These are phyloP conservation scores for Mizuhopecten yessoensis DNA, from an alignment of 1,140 invertebrate genomes.

Conservation along the genomic window DNA sequence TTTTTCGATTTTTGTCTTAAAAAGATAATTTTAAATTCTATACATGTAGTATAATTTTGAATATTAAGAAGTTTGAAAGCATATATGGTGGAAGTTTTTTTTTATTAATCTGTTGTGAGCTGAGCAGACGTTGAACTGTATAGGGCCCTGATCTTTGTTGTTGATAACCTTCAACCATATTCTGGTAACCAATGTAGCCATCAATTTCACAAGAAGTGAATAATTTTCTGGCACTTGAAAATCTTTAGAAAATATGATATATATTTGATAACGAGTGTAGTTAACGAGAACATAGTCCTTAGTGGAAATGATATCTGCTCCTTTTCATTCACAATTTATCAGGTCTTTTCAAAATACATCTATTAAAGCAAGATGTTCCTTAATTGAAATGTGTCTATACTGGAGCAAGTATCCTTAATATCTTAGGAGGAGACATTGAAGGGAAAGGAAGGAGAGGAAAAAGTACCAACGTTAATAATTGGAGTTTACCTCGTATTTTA, in stretches of 20 bases:
- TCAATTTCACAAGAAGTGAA: neutral
- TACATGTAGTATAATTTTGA: no score
- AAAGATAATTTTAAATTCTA: no score
- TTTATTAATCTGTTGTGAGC: neutral
- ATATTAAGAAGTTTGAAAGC: no score
- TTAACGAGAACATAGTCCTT: neutral
- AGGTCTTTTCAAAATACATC: neutral
- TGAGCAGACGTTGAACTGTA: neutral
- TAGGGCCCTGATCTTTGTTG: no score
- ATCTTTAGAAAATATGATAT: neutral
- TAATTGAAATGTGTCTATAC: neutral
- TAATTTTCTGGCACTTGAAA: neutral
- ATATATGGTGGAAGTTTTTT: neutral
- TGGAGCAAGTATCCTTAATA: conserved; percentile 17
- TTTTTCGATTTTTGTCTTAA: no score
- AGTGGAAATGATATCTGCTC: neutral
- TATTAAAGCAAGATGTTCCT: neutral
- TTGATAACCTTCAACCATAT: neutral
- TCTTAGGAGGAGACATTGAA: neutral
- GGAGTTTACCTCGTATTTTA: no score
- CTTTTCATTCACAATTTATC: neutral
- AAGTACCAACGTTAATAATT: neutral
- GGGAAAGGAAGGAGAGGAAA: neutral
- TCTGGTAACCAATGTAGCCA: neutral
- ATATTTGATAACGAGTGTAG: neutral